phyloP scores from a whole-genome alignment of 2,888 invertebrate species.

The Drosophila acutilabella region DNA sequence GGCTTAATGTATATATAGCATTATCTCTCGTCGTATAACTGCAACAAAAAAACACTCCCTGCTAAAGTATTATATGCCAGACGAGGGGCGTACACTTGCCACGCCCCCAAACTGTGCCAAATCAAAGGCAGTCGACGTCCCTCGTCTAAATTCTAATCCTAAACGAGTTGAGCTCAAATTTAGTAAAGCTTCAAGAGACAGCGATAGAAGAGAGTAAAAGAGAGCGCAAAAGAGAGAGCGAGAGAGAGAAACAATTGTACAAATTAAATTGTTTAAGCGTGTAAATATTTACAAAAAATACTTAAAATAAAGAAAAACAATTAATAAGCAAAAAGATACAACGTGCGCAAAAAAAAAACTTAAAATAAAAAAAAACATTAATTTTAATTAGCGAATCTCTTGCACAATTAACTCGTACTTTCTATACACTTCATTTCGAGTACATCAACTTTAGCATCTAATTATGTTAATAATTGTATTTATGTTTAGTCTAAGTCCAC shows the following conservation, averaged over 20 bases:
- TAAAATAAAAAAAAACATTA: conserved; percentile 46
- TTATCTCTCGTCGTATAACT: conserved; percentile 24
- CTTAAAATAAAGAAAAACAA: conserved; percentile 1
- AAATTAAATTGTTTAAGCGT: conserved; percentile 66
- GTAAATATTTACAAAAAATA: conserved; percentile 61
- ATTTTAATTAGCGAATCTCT: conserved; percentile 74
- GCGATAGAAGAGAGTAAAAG: conserved; percentile 4
- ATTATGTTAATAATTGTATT: conserved; percentile 54
- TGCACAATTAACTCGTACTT: conserved; percentile 48
- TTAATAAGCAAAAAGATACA: conserved; percentile 4
- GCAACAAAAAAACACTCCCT: conserved; percentile 23
- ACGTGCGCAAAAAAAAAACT: conserved; percentile 10
- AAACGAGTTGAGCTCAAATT: conserved; percentile 65
- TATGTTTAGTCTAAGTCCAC: conserved; percentile 55
- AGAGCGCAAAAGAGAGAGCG: conserved; percentile 17
- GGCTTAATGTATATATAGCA: conserved; percentile 48
- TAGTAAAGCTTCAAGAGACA: conserved; percentile 10
- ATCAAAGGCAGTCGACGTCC: conserved; percentile 27
- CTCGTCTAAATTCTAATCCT: conserved; percentile 15
- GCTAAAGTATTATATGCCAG: conserved; percentile 52
- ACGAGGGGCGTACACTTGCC: conserved; percentile 29
- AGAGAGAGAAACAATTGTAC: conserved; percentile 61
- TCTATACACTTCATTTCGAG: conserved; percentile 45
- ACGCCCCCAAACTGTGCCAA: conserved; percentile 63
- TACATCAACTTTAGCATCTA: conserved; percentile 62